Percentiles rank a stretch among this genome's conserved stretches.
These are phyloP conservation scores for Coremacera marginata DNA, from an alignment of 2,888 invertebrate genomes.

Conservation along the genomic window DNA sequence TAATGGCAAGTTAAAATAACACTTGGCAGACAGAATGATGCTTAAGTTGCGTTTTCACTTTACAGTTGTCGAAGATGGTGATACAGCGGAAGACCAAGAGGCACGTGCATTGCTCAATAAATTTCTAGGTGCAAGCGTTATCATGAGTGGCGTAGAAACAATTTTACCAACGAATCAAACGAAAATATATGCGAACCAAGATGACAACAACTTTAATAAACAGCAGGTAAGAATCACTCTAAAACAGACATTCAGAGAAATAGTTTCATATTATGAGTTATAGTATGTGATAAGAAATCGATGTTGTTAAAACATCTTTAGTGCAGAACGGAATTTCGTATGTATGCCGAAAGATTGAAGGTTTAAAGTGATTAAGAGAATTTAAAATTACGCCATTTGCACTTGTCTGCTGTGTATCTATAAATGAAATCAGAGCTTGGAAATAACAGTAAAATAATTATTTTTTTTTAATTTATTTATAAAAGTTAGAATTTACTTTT, in stretches of 20 bases:
- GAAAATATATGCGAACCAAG: constrained; percentile 47
- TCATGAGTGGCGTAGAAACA: constrained; percentile 82
- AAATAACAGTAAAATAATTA: too few relatives aligned
- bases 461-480: too few relatives aligned
- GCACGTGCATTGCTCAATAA: constrained; percentile 84
- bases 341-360: too few relatives aligned
- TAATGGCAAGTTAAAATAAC: constrained; percentile 70
- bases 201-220: constrained; percentile 50
- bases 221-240: constrained; percentile 60
- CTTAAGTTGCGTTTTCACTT: not conserved
- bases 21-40: not conserved
- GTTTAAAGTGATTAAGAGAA: too few relatives aligned
- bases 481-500: too few relatives aligned
- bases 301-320: not conserved
- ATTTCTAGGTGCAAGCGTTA: constrained; percentile 84
- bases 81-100: constrained; percentile 77
- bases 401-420: too few relatives aligned
- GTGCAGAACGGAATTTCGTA: too few relatives aligned
- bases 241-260: not conserved
- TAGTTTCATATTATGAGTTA: not conserved
- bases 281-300: not conserved
- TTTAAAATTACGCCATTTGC: too few relatives aligned
- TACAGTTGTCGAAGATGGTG: constrained; percentile 76
- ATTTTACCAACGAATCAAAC: constrained; percentile 57
- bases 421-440: too few relatives aligned